phyloP scores from a whole-genome alignment of 2,797 vertebrate genomes.

The Brachyalestes nurse region DNA sequence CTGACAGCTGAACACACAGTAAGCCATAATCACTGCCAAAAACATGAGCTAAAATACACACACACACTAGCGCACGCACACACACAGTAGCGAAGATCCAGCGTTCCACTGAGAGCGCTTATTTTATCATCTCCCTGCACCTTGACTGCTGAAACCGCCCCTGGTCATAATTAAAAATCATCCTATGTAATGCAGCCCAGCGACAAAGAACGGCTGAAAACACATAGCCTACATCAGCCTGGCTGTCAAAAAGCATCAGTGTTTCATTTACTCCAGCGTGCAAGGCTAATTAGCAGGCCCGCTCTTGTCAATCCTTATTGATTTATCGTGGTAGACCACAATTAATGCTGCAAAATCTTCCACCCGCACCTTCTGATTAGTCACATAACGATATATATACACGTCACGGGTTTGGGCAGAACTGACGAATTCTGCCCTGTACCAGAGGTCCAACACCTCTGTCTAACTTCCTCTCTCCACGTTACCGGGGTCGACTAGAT shows the following conservation, averaged over 20 bases:
- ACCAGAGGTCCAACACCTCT: not conserved
- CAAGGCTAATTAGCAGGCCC: conserved; percentile 24
- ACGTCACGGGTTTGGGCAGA: not conserved
- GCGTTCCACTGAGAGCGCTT: conserved; percentile 27
- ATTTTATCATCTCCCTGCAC: conserved; percentile 43
- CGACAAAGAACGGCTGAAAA: not conserved
- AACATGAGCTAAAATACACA: conserved; percentile 34
- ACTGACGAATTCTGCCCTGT: not conserved
- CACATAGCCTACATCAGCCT: not conserved
- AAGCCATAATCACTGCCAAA: conserved; percentile 51
- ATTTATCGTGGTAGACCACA: conserved; percentile 20
- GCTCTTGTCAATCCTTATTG: not conserved
- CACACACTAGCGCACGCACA: conserved; percentile 19
- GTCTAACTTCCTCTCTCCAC: not conserved
- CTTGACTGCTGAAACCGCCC: conserved; percentile 34
- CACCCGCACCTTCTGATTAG: not conserved
- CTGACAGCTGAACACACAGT: conserved; percentile 49
- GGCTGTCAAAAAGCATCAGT: conserved; percentile 16
- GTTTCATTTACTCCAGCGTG: conserved; percentile 14
- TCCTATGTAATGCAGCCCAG: conserved; percentile 9
- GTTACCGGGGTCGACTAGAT: conserved; percentile 26
- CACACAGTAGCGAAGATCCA: conserved; percentile 20
- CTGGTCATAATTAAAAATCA: conserved; percentile 39
- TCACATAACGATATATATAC: not conserved
- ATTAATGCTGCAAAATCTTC: not conserved